Base-by-base conservation (phyloP, 2,888 invertebrate genomes). In the Idaea aversata region DNA sequence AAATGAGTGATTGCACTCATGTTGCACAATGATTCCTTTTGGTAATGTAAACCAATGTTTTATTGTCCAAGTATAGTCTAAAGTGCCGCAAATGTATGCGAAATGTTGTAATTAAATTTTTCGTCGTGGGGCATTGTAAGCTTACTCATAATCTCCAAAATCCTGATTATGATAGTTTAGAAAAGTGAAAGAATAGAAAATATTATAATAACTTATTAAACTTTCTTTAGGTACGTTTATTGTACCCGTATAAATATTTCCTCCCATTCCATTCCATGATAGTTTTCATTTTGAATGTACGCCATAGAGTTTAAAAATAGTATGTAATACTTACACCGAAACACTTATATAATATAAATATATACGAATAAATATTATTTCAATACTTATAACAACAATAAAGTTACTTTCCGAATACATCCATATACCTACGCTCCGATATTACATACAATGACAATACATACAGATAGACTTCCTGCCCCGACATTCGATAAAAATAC, bases 41-140 rank as follows among this genome's bases (percentile, higher is more conserved):
- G 63, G 59, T 67, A 47, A 82, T 84, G 86, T 86, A 83, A 86
- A 81, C 84, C 83, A 86, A 80, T 82, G 71, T 77, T 81, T 86
- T 93, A 93, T 93, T 93, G 93, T 93, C 92, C 86, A 88, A 91
- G 87, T 90, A 88, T 81, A 91, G 90, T 91, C 91, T 90, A 90
- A 86, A 85, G 82, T 88, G 84, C 83, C 85, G 86, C 84, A 84
- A 80, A 84, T 82, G 78, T 73, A 80, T 84, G 81, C 84, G 81
- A 63, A 59, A 63, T 64, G 68, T 66, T 72, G 35, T 57, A 25
- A 13, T 47, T 61, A 57, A 66, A 66, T 61, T 61, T 66, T 62
- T 59, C 59, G 16, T 1, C 62, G 62, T 69, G 74, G 75, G 77
- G 77, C 77, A 68, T 71, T 70, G 69, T 77, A 79, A 71, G 74